Evolutionary conservation across 2,113 vertebrate species (phyloP), one percentile per base, ranked within the genome.

Genomic region (Microtus ochrogaster): DNA sequence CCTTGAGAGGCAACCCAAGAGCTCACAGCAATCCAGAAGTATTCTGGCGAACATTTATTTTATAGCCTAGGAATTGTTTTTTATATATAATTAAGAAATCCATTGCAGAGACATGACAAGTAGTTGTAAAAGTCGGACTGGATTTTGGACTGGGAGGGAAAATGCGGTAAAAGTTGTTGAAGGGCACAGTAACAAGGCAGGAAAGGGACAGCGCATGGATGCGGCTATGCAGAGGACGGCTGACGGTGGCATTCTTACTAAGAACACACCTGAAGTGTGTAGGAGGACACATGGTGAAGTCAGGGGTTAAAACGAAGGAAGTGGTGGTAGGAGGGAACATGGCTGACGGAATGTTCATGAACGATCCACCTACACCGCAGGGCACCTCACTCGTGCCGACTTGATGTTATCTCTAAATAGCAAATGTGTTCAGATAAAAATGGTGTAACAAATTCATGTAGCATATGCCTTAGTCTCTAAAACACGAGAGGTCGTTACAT

Each of bases 81-180:
- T 63, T 92, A 66, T 66, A 55, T 55, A 58, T 7, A 90, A 65
- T 92, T 72, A 36, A 90, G 86, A 94, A 91, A 66, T 55, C n/a
- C 30, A 49, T 84, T 89, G 36, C 26, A 78, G 78, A 91, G 72
- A 52, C 30, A 73, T 66, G 90, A 58, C n/a, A 88, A 39, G 63
- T 83, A 79, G 89, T 79, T 68, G 65, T 22, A 76, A n/a, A 79
- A 12, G 55, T 33, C 10, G 49, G 72, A 77, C 52, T 24, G 44
- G 83, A 49, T 88, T 65, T 58, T 81, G 77, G 70, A 47, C 72
- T 84, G 63, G 39, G 83, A 39, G 68, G 79, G 41, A 17, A 17
- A 14, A 74, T 66, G 33, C 55, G 33, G 0, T 89, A 3, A 83
- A 73, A 52, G 49, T 36, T 84, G 49, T 66, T 58, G 78, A 41